These are phyloP conservation scores for Crenuchus spilurus DNA, from an alignment of 2,797 vertebrate species.

Conservation along the genomic window DNA sequence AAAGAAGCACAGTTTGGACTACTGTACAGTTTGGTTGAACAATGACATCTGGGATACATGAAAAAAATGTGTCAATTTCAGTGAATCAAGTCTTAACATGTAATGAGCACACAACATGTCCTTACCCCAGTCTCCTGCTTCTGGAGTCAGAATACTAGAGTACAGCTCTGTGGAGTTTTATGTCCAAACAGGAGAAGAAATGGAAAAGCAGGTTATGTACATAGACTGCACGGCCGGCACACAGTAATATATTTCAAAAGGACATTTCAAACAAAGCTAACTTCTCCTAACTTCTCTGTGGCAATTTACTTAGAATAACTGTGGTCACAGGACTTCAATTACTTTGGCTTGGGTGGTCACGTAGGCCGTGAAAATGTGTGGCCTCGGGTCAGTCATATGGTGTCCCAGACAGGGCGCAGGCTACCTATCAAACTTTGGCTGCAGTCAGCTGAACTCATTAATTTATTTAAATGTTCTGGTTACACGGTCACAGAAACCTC, in stretches of 20 bases:
- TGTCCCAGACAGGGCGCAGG: constrained; percentile 58
- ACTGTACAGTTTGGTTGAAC: too few species aligned
- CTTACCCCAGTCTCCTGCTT: constrained; percentile 78
- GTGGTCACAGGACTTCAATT: constrained; percentile 75
- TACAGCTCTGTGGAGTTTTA: constrained; percentile 72
- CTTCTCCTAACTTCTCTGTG: neutral
- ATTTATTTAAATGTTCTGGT: constrained; percentile 45
- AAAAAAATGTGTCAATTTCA: too few species aligned
- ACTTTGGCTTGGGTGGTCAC: constrained; percentile 63
- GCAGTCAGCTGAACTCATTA: constrained; percentile 22
- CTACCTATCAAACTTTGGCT: constrained; percentile 39
- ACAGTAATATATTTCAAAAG: neutral
- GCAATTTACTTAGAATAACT: constrained; percentile 59
- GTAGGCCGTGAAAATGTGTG: constrained; percentile 69
- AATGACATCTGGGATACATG: too few species aligned
- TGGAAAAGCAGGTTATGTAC: constrained; percentile 18
- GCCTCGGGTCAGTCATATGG: constrained; percentile 67
- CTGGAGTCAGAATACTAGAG: constrained; percentile 76
- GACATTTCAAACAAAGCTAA: neutral
- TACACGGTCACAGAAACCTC: constrained; percentile 25
- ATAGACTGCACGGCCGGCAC: neutral
- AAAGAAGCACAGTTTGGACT: too few species aligned
- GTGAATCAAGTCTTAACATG: constrained; percentile 22
- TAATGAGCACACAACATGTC: constrained; percentile 60
- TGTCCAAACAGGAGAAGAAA: constrained; percentile 26